Evolutionary conservation across 2,797 vertebrate species (phyloP).

Genomic region (Acomys russatus): DNA sequence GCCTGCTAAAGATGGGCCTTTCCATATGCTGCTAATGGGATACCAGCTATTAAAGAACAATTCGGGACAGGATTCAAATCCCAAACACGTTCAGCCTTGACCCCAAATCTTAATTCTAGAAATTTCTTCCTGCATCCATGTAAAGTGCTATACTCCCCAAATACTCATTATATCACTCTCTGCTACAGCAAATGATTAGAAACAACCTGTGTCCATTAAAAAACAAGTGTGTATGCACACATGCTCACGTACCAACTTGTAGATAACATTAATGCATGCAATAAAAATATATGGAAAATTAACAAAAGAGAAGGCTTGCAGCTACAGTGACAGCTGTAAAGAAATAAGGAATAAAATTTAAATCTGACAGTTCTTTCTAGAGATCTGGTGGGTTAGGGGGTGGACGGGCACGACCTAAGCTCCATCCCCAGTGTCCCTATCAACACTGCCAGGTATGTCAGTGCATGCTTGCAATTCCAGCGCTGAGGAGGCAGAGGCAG

Average conservation of each 20-base stretch:
- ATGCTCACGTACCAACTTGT: neutral
- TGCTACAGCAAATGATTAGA: neutral
- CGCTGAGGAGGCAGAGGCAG: neutral
- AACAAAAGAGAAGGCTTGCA: neutral
- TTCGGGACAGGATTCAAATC: constrained; percentile 42
- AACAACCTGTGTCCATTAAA: neutral
- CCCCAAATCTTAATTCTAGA: neutral
- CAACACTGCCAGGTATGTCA: neutral
- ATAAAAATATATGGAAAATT: neutral
- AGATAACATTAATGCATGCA: neutral
- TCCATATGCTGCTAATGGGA: neutral
- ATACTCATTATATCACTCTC: neutral
- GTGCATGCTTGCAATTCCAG: neutral
- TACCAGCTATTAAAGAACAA: neutral
- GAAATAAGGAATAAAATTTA: neutral
- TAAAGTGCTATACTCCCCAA: neutral
- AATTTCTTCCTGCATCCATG: neutral
- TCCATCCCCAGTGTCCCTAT: neutral
- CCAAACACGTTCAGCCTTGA: constrained; percentile 5
- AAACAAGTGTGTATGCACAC: neutral
- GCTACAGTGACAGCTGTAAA: neutral
- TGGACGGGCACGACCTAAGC: neutral
- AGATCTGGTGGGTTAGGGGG: neutral
- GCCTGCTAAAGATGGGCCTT: neutral
- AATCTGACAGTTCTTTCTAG: neutral